Evolutionary conservation across 2,797 vertebrate species (phyloP).

Genomic region (Distichodus sexfasciatus): DNA sequence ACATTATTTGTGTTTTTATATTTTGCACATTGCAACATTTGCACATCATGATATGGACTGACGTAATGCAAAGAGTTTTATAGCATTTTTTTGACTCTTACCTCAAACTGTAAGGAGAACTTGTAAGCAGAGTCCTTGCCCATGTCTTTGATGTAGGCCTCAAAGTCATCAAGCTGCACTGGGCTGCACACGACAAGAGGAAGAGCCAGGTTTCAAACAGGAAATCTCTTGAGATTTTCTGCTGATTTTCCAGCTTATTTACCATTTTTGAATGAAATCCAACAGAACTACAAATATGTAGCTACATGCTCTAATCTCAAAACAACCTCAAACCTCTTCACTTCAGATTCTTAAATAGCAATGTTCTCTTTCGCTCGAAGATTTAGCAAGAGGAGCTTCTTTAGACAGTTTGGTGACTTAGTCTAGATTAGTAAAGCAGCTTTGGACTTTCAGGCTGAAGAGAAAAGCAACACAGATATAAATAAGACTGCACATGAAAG

Average conservation of each 20-base stretch:
- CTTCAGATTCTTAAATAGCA: not conserved
- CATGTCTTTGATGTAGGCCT: slow-evolving; percentile 93
- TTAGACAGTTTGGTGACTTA: slow-evolving; percentile 7
- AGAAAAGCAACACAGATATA: not conserved
- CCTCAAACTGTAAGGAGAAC: slow-evolving; percentile 97
- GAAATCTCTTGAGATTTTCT: too few species aligned
- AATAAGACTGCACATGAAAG: not conserved
- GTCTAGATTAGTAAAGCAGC: slow-evolving; percentile 9
- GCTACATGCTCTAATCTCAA: not conserved
- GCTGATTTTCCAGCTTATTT: too few species aligned
- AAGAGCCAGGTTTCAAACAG: not conserved
- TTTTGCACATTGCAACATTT: too few species aligned
- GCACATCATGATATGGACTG: too few species aligned
- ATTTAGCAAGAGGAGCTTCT: too few species aligned
- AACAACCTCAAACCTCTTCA: too few species aligned
- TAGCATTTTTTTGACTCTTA: slow-evolving; percentile 55
- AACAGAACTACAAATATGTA: too few species aligned
- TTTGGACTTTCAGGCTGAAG: not conserved
- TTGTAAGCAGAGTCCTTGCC: slow-evolving; percentile 96
- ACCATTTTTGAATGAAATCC: too few species aligned
- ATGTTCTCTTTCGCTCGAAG: not conserved
- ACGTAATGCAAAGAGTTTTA: not conserved
- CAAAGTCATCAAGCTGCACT: slow-evolving; percentile 92
- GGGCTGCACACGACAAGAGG: slow-evolving; percentile 69
- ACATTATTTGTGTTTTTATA: too few species aligned